Conservation (phyloP, 2,113 vertebrate genomes). For the Pelobates fuscus region DNA sequence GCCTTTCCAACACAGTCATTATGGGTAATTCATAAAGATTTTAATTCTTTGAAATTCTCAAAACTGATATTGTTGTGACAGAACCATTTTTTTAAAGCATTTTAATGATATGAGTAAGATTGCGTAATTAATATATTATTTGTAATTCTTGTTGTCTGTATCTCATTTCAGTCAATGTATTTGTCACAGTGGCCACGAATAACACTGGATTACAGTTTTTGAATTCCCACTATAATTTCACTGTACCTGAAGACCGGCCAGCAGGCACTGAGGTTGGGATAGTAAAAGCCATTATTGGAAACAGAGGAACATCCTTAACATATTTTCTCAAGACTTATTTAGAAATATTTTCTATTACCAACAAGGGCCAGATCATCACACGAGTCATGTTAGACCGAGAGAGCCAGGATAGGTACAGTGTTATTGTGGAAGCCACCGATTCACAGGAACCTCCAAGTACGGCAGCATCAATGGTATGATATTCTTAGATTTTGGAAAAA, state of each 20-base stretch:
- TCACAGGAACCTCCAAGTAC: conserved; percentile 64
- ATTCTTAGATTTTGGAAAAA: background rate
- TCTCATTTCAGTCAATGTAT: conserved; percentile 59
- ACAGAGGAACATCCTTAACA: conserved; percentile 45
- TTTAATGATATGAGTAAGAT: too few species aligned
- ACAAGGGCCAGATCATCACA: conserved; percentile 61
- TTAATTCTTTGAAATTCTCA: too few species aligned
- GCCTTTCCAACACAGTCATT: too few species aligned
- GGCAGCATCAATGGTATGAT: conserved; percentile 64
- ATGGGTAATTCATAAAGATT: too few species aligned
- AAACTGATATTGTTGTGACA: too few species aligned
- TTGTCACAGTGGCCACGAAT: conserved; percentile 59
- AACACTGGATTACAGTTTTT: conserved; percentile 60
- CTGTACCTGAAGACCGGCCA: conserved; percentile 60
- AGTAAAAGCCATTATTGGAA: conserved; percentile 64
- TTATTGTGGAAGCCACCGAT: conserved; percentile 71
- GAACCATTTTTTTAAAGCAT: too few species aligned
- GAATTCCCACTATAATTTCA: conserved; percentile 70
- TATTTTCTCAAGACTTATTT: conserved; percentile 66
- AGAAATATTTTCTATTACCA: conserved; percentile 65
- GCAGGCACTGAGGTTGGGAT: conserved; percentile 57
- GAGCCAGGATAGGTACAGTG: conserved; percentile 62
- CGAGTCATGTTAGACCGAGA: conserved; percentile 64
- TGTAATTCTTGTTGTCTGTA: too few species aligned
- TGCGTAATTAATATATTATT: too few species aligned